These are phyloP conservation scores for Leptarthrus brevirostris DNA, from an alignment of 2,888 invertebrate genomes.

Conservation along the genomic window DNA sequence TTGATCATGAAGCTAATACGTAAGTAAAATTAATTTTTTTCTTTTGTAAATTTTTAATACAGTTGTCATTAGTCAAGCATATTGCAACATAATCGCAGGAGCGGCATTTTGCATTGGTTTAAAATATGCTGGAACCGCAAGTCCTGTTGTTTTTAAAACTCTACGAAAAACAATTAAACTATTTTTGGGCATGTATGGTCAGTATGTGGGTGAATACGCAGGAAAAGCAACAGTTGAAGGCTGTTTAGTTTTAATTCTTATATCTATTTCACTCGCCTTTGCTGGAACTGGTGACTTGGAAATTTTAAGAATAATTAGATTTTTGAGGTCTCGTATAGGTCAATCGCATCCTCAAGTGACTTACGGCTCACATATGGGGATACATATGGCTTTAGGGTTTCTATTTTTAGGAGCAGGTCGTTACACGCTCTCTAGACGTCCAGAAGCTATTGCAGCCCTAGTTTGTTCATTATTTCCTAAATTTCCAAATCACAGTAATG, in stretches of 20 bases:
- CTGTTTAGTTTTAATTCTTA: conserved; percentile 83
- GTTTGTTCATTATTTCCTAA: conserved; percentile 96
- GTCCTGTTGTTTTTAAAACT: conserved; percentile 82
- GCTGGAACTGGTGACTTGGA: conserved; percentile 92
- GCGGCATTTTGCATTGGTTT: conserved; percentile 94
- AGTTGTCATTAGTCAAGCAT: conserved; percentile 81
- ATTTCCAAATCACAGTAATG: conserved; percentile 95
- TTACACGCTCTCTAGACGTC: conserved; percentile 83
- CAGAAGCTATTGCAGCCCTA: conserved; percentile 88
- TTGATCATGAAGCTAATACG: conserved; percentile 96
- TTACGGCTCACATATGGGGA: conserved; percentile 93
- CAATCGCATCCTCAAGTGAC: conserved; percentile 78
- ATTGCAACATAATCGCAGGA: conserved; percentile 95
- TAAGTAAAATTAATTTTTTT: conserved; percentile 68
- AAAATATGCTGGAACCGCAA: conserved; percentile 92
- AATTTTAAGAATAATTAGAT: conserved; percentile 84
- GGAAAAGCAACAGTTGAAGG: conserved; percentile 92
- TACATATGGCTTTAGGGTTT: conserved; percentile 94
- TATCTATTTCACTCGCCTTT: conserved; percentile 83
- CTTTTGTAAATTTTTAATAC: conserved; percentile 32
- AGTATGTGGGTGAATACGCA: conserved; percentile 86
- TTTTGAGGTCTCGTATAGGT: conserved; percentile 84
- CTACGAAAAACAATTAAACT: conserved; percentile 68
- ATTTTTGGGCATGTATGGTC: conserved; percentile 68
- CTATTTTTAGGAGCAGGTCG: conserved; percentile 94